Conservation (phyloP, 2,888 invertebrate species). For the Drymonia ruficornis region DNA sequence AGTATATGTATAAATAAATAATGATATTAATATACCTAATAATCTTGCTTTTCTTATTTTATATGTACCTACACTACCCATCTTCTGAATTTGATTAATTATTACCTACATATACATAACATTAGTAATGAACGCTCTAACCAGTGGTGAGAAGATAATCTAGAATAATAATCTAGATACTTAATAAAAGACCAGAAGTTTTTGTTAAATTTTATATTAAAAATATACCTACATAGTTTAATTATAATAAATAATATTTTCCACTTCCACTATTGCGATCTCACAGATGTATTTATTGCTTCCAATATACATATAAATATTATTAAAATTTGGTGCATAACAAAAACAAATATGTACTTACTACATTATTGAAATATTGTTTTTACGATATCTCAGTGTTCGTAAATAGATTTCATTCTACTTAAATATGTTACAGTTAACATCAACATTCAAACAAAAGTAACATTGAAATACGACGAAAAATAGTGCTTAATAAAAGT, state of each 20-base stretch:
- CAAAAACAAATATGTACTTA: constrained; percentile 13
- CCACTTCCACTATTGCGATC: constrained; percentile 39
- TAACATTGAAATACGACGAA: constrained; percentile 48
- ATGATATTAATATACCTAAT: constrained; percentile 58
- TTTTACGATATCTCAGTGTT: too few species aligned
- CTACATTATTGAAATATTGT: too few species aligned
- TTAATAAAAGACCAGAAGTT: constrained; percentile 30
- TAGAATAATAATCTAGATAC: neutral
- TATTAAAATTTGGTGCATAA: constrained; percentile 35
- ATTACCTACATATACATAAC: neutral
- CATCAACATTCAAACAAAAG: constrained; percentile 33
- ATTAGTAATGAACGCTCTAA: too few species aligned
- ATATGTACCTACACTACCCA: too few species aligned
- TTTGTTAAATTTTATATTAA: constrained; percentile 63
- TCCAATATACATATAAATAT: constrained; percentile 30
- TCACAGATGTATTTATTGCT: constrained; percentile 52
- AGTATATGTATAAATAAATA: constrained; percentile 70
- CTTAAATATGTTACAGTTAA: constrained; percentile 7
- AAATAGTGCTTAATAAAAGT: constrained; percentile 66
- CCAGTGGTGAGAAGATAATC: too few species aligned
- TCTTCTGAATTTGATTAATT: neutral
- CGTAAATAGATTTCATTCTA: too few species aligned
- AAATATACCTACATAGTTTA: constrained; percentile 63
- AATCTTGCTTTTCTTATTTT: neutral
- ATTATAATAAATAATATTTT: constrained; percentile 48